These are phyloP conservation scores for Neopelma chrysocephalum DNA, from an alignment of 2,797 vertebrate species.

Conservation along the genomic window DNA sequence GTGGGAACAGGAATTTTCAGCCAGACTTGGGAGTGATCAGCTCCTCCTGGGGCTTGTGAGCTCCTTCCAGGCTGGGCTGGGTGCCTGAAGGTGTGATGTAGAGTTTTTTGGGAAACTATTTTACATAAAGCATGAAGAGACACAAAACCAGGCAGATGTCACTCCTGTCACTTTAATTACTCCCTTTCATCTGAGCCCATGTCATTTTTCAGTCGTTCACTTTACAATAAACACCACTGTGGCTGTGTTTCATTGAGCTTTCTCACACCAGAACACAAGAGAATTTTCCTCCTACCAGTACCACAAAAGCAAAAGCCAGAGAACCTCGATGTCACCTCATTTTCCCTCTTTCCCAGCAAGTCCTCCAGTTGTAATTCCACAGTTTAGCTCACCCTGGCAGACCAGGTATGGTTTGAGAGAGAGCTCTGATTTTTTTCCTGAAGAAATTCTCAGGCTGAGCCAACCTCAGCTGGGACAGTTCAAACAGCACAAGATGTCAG, in stretches of 20 bases:
- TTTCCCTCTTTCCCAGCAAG: neutral
- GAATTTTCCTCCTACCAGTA: neutral
- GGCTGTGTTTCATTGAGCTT: neutral
- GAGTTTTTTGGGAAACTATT: neutral
- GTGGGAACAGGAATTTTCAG: neutral
- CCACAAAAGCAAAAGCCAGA: neutral
- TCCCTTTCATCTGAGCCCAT: too few relatives aligned
- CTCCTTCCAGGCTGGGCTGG: neutral
- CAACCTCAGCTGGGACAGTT: neutral
- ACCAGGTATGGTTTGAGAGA: neutral
- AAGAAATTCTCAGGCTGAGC: neutral
- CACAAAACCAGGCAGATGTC: fast-evolving
- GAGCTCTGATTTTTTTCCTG: neutral
- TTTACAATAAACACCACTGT: fast-evolving
- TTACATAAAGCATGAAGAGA: neutral
- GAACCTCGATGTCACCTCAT: neutral
- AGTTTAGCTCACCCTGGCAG: neutral
- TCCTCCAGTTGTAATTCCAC: neutral
- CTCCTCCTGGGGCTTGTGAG: neutral
- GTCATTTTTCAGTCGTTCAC: neutral
- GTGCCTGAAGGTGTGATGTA: neutral
- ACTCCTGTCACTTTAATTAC: neutral
- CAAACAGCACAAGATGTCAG: neutral
- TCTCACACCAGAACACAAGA: fast-evolving
- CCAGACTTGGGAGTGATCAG: neutral